These are phyloP conservation scores for Pachyrhynchus sulphureomaculatus DNA, from an alignment of 1,140 invertebrate species.

Conservation along the genomic window DNA sequence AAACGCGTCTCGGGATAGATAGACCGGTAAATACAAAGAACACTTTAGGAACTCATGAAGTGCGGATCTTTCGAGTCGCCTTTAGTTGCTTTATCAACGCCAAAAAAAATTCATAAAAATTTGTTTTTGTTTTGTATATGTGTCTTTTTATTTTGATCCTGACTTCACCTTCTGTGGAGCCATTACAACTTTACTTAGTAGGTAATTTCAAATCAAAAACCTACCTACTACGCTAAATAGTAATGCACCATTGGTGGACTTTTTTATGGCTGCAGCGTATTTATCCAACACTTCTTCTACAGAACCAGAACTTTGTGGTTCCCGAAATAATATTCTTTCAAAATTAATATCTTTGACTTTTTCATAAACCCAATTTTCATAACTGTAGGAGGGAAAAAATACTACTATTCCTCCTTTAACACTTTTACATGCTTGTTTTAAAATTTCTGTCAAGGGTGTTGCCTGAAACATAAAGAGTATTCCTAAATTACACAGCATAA, in stretches of 20 bases:
- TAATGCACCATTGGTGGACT: constrained; percentile 69
- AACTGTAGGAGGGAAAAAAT: constrained; percentile 94
- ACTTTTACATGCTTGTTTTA: constrained; percentile 74
- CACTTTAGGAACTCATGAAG: too few relatives aligned
- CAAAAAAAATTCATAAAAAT: too few relatives aligned
- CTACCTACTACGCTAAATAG: constrained; percentile 83
- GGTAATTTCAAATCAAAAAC: too few relatives aligned
- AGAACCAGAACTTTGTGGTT: constrained; percentile 67
- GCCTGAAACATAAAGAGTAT: constrained; percentile 35
- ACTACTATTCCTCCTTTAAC: constrained; percentile 91
- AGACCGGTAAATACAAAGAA: too few relatives aligned
- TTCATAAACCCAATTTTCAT: constrained; percentile 74
- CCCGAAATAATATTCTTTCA: constrained; percentile 83
- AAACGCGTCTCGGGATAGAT: too few relatives aligned
- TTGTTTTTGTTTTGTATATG: too few relatives aligned
- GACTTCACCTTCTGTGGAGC: too few relatives aligned
- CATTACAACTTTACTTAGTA: too few relatives aligned
- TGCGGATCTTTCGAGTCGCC: too few relatives aligned
- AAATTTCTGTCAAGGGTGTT: constrained; percentile 45
- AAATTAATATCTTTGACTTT: constrained; percentile 63
- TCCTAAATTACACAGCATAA: too few relatives aligned
- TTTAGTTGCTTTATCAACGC: too few relatives aligned
- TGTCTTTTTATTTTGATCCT: too few relatives aligned
- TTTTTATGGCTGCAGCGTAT: constrained; percentile 64
- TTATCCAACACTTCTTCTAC: constrained; percentile 78